A percentile compares a stretch with the other conserved stretches of the same genome.
Evolutionary conservation across 2,113 vertebrate species (phyloP).

Genomic region (Upupa epops): DNA sequence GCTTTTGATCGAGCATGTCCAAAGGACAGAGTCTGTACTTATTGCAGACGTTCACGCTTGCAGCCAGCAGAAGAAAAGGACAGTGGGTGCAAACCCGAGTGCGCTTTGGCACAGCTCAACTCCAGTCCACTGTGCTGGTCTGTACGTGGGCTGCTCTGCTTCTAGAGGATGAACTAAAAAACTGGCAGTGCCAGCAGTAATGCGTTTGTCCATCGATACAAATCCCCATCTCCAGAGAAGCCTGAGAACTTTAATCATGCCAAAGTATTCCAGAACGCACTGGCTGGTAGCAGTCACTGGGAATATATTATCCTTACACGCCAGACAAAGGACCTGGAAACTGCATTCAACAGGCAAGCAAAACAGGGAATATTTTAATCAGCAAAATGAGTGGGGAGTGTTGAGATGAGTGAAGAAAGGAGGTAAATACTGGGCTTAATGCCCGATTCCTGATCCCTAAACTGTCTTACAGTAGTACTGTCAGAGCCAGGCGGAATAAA

Average conservation of each 20-base stretch:
- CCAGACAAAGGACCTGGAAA: neutral
- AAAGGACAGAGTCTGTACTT: neutral
- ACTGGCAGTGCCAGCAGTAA: neutral
- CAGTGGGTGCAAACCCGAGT: accelerated
- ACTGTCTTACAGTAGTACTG: neutral
- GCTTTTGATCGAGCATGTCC: neutral
- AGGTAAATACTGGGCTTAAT: neutral
- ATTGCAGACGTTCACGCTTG: neutral
- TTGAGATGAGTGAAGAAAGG: neutral
- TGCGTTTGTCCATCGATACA: neutral
- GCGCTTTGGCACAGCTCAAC: accelerated
- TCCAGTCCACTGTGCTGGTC: neutral
- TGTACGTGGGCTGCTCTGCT: neutral
- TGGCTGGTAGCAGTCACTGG: neutral
- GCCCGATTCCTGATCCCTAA: slow-evolving; percentile 26
- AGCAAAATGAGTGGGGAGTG: neutral
- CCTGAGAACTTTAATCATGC: neutral
- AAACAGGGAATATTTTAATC: slow-evolving; percentile 2
- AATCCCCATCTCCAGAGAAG: neutral
- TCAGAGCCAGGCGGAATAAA: slow-evolving; percentile 20
- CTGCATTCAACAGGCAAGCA: neutral
- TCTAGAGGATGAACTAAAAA: neutral
- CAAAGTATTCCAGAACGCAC: neutral
- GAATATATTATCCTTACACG: neutral
- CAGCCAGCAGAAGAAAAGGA: neutral